phyloP scores from a whole-genome alignment of 2,888 invertebrate genomes.

The Cremastinae sp. region DNA sequence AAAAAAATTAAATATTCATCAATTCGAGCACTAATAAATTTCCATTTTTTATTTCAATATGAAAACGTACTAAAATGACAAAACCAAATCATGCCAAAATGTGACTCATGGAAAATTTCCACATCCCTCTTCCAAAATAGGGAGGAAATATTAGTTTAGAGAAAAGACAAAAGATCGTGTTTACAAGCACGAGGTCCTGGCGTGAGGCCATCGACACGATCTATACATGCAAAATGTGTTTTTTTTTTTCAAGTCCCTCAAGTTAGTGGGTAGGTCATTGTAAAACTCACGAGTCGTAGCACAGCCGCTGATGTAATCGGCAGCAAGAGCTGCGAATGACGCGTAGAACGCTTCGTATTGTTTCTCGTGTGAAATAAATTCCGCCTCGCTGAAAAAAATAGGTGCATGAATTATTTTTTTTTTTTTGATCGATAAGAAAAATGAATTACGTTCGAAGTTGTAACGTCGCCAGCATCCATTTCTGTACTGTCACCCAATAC shows the following conservation, averaged over 20 bases:
- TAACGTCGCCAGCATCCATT: constrained; percentile 66
- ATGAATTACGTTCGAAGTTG: constrained; percentile 46
- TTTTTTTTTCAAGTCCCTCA: constrained; percentile 8
- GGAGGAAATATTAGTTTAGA: too few species aligned
- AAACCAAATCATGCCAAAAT: too few species aligned
- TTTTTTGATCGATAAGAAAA: constrained; percentile 58
- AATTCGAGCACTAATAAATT: too few species aligned
- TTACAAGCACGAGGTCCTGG: constrained; percentile 9
- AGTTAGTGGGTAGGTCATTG: constrained; percentile 55
- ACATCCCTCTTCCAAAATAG: too few species aligned
- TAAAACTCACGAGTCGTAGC: constrained; percentile 86
- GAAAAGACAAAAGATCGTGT: background rate
- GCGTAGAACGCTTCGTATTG: constrained; percentile 93
- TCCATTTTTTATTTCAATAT: too few species aligned
- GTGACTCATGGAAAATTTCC: too few species aligned
- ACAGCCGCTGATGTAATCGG: constrained; percentile 91
- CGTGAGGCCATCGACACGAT: constrained; percentile 18
- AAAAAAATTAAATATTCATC: too few species aligned
- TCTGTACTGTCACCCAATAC: constrained; percentile 69
- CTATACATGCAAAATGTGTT: constrained; percentile 22
- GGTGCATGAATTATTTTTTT: constrained; percentile 43
- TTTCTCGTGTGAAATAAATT: constrained; percentile 91
- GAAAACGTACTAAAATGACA: too few species aligned
- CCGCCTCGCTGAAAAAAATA: constrained; percentile 87
- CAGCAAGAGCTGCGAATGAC: constrained; percentile 91